Conservation (phyloP, 2,113 vertebrate genomes). For the Baryphthengus martii region DNA sequence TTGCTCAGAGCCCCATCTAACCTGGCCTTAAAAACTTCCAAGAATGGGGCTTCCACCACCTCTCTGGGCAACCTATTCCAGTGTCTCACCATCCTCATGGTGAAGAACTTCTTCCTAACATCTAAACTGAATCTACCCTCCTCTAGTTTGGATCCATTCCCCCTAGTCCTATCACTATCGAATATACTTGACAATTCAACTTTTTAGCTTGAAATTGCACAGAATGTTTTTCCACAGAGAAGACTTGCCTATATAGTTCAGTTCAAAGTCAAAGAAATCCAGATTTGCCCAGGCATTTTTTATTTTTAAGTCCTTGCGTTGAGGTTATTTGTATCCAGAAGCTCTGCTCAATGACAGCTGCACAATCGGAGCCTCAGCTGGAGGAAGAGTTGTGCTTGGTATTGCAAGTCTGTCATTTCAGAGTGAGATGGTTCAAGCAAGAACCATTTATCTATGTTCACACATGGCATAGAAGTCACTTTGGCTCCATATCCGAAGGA, state of each 20-base stretch:
- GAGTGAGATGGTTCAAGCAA: not conserved
- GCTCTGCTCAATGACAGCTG: not conserved
- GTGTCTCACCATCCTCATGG: too few species aligned
- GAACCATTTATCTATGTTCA: not conserved
- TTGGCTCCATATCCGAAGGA: not conserved
- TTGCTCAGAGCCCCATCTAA: too few species aligned
- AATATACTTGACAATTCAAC: too few species aligned
- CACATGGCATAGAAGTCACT: not conserved
- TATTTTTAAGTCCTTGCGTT: not conserved
- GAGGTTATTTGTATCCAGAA: not conserved
- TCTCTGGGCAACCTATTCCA: too few species aligned
- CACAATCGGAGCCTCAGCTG: not conserved
- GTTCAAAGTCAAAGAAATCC: not conserved
- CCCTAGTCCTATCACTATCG: too few species aligned
- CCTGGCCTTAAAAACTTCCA: too few species aligned
- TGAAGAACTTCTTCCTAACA: too few species aligned
- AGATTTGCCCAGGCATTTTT: not conserved
- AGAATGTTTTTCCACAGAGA: not conserved
- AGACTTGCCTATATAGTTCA: not conserved
- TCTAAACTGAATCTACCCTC: too few species aligned
- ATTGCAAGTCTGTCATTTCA: not conserved
- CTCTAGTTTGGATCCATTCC: too few species aligned
- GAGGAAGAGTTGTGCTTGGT: not conserved
- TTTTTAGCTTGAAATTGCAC: not conserved
- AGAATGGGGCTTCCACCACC: too few species aligned